Conservation (phyloP, 2,888 invertebrate genomes). For the Julus scandinavius region DNA sequence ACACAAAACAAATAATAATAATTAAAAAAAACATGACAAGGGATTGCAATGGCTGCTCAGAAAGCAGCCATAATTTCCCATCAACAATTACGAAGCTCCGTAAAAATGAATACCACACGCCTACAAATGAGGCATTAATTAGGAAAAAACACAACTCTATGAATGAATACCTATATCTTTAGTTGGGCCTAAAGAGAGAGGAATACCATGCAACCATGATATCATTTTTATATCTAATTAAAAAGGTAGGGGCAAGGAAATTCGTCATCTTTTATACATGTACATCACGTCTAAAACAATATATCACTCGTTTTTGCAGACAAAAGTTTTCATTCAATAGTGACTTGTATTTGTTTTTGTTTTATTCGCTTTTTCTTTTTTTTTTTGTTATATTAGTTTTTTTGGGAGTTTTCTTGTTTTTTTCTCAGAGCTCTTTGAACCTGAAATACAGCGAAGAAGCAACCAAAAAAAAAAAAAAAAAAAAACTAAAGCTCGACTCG, state of each 20-base stretch:
- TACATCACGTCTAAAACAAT: constrained; percentile 33
- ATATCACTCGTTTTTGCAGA: constrained; percentile 33
- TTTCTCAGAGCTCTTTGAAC: constrained; percentile 16
- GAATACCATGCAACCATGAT: constrained; percentile 18
- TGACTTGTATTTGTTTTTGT: constrained; percentile 30
- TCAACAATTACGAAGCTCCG: constrained; percentile 33
- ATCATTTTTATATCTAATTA: constrained; percentile 10
- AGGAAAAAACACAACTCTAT: constrained; percentile 31
- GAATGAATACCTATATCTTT: constrained; percentile 33
- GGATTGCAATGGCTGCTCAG: constrained; percentile 26
- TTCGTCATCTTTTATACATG: constrained; percentile 33
- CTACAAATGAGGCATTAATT: constrained; percentile 33
- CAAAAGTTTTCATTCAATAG: constrained; percentile 33
- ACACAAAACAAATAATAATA: constrained; percentile 19
- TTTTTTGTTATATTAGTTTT: not conserved
- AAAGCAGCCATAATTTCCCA: constrained; percentile 33
- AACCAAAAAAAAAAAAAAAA: not conserved
- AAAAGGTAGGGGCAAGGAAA: constrained; percentile 33
- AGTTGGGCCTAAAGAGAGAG: constrained; percentile 33
- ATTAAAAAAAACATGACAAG: constrained; percentile 6
- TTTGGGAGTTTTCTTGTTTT: not conserved
- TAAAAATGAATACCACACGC: constrained; percentile 33
- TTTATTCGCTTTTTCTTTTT: not conserved
- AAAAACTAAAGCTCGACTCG: constrained; percentile 11
- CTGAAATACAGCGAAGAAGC: constrained; percentile 19